phyloP scores from a whole-genome alignment of 2,888 invertebrate species.

The Pachliopta kotzebuea region DNA sequence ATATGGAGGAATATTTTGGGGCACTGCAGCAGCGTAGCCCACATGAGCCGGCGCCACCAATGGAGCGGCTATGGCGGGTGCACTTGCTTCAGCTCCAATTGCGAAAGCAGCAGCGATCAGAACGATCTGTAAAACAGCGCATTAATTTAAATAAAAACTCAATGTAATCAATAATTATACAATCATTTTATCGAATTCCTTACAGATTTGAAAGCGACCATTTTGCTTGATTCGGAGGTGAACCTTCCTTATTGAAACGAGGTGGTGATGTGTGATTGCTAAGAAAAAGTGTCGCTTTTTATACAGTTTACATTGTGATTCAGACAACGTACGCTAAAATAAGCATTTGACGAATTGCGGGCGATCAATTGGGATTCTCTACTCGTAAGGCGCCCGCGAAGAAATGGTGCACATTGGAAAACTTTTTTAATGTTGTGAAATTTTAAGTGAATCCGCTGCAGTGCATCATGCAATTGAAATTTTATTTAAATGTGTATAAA shows the following conservation, averaged over 20 bases:
- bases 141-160: neutral
- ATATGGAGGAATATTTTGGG: constrained; percentile 82
- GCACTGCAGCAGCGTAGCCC: constrained; percentile 80
- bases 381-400: constrained; percentile 56
- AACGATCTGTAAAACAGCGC: constrained; percentile 57
- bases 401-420: constrained; percentile 76
- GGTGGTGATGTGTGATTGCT: constrained; percentile 63
- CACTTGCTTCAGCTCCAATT: constrained; percentile 62
- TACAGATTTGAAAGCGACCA: constrained; percentile 77
- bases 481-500: neutral
- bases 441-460: constrained; percentile 7
- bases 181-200: constrained; percentile 37
- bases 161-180: constrained; percentile 4
- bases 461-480: neutral
- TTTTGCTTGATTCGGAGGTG: constrained; percentile 61
- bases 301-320: constrained; percentile 72
- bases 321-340: constrained; percentile 63
- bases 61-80: constrained; percentile 54
- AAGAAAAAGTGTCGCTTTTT: constrained; percentile 63
- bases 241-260: constrained; percentile 73
- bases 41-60: constrained; percentile 78
- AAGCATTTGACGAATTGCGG: constrained; percentile 69
- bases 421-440: constrained; percentile 47
- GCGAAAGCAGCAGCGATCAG: constrained; percentile 64
- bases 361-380: constrained; percentile 73